Evolutionary conservation across 2,797 vertebrate genomes (phyloP), one percentile per base, ranked within the genome.

Genomic region (Geotria australis): DNA sequence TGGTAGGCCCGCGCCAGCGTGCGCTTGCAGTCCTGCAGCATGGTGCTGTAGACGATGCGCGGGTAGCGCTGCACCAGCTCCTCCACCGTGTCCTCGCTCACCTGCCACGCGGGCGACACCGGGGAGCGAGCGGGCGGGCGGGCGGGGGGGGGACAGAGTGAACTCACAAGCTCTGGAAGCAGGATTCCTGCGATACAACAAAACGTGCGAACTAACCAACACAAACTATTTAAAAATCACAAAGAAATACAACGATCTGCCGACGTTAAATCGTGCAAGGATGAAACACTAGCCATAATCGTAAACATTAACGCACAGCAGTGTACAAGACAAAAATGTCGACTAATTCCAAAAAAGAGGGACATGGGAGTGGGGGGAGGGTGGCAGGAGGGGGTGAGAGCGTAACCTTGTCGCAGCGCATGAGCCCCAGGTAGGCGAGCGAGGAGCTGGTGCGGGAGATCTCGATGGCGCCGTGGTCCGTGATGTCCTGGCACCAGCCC

Each of bases 11-110:
- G 74, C 73, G 94, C 89, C 75, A 95, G 67, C 48, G 88, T 98
- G 66, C 85, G 79, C 80, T 98, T 98, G 79, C 89, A 94, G 69
- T 98, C 89, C 68, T 98, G 89, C 67, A 95, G 85, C 66, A 98
- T 85, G 2, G 89, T 98, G 72, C 88, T 98, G 79, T 95, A 98
- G 64, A 86, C 86, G 61, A 95, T 86, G 62, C 86, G 85, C 3
- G 86, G 88, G 62, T 94, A 91, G 71, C 93, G 83, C 67, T 86
- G 78, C 60, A 95, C 88, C 62, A 98, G 77, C 66, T 85, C 78
- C 63, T 98, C 89, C 68, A 94, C 88, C 0, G 89, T 95, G 67
- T 79, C 79, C 69, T 98, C 89, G 9, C 79, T 95, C 70, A 95
- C 88, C 89, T 95, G 73, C 11, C 69, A 55, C 47, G 59, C 14